These are phyloP conservation scores for Pristionchus entomophagus DNA, from an alignment of 2,888 invertebrate species.

Conservation along the genomic window DNA sequence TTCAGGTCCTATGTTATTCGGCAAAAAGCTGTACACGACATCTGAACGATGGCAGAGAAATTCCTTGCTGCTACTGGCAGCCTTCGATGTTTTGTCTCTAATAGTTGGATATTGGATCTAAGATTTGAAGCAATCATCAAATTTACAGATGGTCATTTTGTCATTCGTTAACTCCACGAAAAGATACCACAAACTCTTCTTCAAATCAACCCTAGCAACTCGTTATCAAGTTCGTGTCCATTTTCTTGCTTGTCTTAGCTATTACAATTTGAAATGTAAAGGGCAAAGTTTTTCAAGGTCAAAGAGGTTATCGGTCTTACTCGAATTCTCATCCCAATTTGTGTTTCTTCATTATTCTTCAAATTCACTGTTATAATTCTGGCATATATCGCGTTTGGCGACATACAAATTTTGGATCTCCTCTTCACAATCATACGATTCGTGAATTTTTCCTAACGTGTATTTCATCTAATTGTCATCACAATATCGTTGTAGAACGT, in stretches of 20 bases:
- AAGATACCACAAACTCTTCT: neutral
- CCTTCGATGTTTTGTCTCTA: neutral
- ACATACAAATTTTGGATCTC: neutral
- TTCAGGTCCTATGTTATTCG: neutral
- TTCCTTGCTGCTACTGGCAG: neutral
- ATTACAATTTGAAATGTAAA: too few species aligned
- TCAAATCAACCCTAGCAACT: neutral
- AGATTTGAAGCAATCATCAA: neutral
- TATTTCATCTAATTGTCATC: too few species aligned
- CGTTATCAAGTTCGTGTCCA: neutral
- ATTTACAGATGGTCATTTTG: neutral
- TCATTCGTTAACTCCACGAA: neutral
- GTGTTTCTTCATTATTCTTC: neutral
- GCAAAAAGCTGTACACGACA: neutral
- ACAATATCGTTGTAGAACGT: too few species aligned
- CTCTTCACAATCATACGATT: neutral
- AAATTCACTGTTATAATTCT: neutral
- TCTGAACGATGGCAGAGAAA: neutral
- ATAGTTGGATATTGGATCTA: neutral
- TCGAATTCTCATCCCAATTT: neutral
- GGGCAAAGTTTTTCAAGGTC: neutral
- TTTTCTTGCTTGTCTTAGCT: too few species aligned
- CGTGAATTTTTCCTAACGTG: neutral
- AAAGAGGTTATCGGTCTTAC: neutral
- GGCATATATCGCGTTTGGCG: neutral